Evolutionary conservation across 2,113 vertebrate genomes (phyloP), one percentile per base, ranked within the genome.

Genomic region (Syngnathoides biaculeatus): DNA sequence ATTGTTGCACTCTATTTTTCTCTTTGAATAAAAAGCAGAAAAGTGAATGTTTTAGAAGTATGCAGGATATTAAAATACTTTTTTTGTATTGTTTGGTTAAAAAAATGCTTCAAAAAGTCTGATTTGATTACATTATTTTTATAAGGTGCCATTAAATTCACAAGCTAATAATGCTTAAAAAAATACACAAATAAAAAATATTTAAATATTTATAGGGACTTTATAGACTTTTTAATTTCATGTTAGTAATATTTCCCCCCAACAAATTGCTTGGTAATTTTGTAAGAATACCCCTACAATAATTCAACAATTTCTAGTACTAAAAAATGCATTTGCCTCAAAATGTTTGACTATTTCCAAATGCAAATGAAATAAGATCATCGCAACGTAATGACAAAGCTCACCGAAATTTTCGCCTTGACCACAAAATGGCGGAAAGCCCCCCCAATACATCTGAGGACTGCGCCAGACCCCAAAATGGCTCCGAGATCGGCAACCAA

Each of bases 381-480:
- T 17, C 55, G 5, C 55, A 14, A 39, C 13, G 19, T 60, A 35
- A 42, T 14, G 1, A 22, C 39, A 15, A 24, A 42, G 38, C 12
- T 19, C 35, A 39, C 35, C 56, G 8, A 35, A 19, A 35, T 17
- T 2, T 64, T 42, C 43, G 5, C 12, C 55, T 6, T 64, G 17
- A 74, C 62, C 15, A 79, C 82, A 89, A 90, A 89, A 90, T 90
- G 89, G 88, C 48, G 79, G 78, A 1, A 58, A 27, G 30, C 4
- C 59, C 55, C 38, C 4, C 59, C 55, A 30, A 53, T 5, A 8
- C 57, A 63, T 64, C 60, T n/a, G 14, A 64, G 79, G 68, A 4
- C 5, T 65, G 69, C 8, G 45, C 24, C 24, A 55, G 73, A 70
- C 72, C 79, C 62, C 74, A 88, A 90, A 85, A 90, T 90, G 89